Evolutionary conservation across 23 tunicate species (phyloP), one percentile per base, ranked within the genome.

Genomic region (Trididemnum miniatum): DNA sequence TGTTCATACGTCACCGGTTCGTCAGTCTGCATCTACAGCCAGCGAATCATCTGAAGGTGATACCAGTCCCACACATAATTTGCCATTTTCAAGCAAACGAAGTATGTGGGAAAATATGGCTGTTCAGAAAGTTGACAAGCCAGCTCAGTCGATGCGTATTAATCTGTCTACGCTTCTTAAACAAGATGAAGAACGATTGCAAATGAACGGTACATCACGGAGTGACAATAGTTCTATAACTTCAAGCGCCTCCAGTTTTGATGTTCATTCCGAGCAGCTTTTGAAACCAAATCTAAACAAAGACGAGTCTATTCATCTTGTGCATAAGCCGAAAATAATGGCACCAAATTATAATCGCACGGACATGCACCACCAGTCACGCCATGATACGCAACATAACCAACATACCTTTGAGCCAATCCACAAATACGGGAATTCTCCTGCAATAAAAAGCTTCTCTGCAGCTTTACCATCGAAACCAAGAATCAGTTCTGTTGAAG

Each of bases 101-200:
- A 86, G 62, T 65, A 71, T 91, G 91, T 91, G 85, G 82, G 97
- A 91, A 44, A 86, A 63, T 36, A 71, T 86, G 40, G 85, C 80
- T 25, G 29, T 24, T 0, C 35, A 59, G 1, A 30, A 51, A 20
- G 65, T 49, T 3, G 38, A 35, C 26, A 23, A 32, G 25, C 57
- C 35, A 9, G 62, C 82, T 20, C 73, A 38, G 1, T 28, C 75
- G 4, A 33, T 31, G 0, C 80, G 81, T 31, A 35, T 65, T 30
- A 23, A 71, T 38, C 81, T 87, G 33, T 57, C 91, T 0, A 24
- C 91, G 31, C 82, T 80, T 3, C 69, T 87, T 26, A 59, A 60
- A 23, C 60, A 87, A 60, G 91, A 87, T 76, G 60, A 31, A 1
- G 79, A 50, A 5, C 51, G 31, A 27, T 65, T 80, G 54, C 73